These are phyloP conservation scores for Pemphigus obesinymphae DNA, from an alignment of 1,140 invertebrate species.

Conservation along the genomic window DNA sequence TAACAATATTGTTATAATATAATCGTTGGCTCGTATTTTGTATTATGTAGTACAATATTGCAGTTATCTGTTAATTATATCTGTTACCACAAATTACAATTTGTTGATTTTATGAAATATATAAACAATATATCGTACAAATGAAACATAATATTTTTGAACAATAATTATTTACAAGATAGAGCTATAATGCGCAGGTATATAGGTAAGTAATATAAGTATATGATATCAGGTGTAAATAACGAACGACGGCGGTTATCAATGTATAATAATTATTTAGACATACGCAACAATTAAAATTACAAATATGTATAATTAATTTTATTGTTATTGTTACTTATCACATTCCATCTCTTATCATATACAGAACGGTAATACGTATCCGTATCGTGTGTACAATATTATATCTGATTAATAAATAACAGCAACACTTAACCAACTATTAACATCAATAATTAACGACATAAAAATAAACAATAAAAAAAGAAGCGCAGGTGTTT, in stretches of 20 bases:
- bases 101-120: too few relatives aligned
- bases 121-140: too few relatives aligned
- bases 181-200: too few relatives aligned
- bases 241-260: neutral
- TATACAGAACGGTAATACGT: conserved; percentile 10
- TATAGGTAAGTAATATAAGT: neutral
- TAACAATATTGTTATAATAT: too few relatives aligned
- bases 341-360: conserved; percentile 25
- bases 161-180: too few relatives aligned
- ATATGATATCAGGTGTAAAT: neutral
- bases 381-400: neutral
- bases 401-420: conserved; percentile 2
- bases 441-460: conserved; percentile 27
- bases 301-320: conserved; percentile 35
- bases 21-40: too few relatives aligned
- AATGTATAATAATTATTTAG: conserved; percentile 19
- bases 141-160: too few relatives aligned
- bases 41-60: too few relatives aligned
- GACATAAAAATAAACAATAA: conserved; percentile 4
- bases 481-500: conserved; percentile 26
- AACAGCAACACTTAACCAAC: conserved; percentile 33
- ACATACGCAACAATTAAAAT: conserved; percentile 12
- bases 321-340: conserved; percentile 41
- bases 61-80: too few relatives aligned
- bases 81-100: too few relatives aligned